A percentile compares a stretch with the other conserved stretches of the same genome.
Conservation (phyloP, 2,113 vertebrate species). For the Todiramphus saurophagus region DNA sequence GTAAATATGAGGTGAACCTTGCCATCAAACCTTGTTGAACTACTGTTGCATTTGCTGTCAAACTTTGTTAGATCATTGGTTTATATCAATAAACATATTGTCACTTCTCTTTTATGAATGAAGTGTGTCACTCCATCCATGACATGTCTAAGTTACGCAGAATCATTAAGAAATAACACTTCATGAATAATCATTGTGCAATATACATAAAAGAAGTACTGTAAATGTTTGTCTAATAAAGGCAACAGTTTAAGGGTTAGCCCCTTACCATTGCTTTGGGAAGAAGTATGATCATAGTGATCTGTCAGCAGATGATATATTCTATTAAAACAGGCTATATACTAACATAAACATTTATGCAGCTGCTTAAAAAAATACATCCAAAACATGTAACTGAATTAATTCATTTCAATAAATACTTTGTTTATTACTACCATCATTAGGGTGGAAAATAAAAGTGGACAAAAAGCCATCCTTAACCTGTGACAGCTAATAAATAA, state of each 20-base stretch:
- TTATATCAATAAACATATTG: not conserved
- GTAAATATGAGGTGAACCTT: not conserved
- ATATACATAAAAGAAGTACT: not conserved
- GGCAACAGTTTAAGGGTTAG: not conserved
- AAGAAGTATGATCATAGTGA: not conserved
- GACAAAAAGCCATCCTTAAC: slow-evolving; percentile 1
- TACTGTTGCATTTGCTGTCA: not conserved
- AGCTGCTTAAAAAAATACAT: not conserved
- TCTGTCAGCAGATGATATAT: not conserved
- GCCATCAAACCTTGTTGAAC: not conserved
- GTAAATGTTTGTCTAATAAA: not conserved
- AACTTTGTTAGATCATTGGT: not conserved
- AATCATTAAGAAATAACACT: slow-evolving; percentile 2
- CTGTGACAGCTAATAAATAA: slow-evolving; percentile 28
- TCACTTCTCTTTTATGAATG: not conserved
- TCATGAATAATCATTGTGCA: not conserved
- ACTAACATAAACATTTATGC: not conserved
- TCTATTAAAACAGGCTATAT: not conserved
- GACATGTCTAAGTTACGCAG: not conserved
- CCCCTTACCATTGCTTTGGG: not conserved
- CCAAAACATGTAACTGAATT: not conserved
- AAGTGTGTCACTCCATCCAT: not conserved
- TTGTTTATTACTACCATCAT: slow-evolving; percentile 18
- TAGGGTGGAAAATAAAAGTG: slow-evolving; percentile 30
- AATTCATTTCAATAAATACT: not conserved